Percentiles rank a stretch among this genome's conserved stretches.
Evolutionary conservation across 2,888 invertebrate genomes (phyloP).

Genomic region (Drosophila macrothrix): DNA sequence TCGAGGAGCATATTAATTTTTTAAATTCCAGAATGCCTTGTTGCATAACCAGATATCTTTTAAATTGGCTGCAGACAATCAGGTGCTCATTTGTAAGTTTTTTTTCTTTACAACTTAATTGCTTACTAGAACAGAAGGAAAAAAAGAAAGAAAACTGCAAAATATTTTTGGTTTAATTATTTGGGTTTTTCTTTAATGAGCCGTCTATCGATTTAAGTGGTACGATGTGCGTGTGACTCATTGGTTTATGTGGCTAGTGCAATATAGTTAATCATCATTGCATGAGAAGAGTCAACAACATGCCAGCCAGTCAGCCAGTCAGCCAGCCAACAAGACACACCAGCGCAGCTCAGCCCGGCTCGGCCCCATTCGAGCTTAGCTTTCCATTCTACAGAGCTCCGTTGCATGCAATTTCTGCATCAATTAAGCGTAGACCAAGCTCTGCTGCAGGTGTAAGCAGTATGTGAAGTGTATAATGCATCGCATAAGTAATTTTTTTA

Average conservation of each 20-base stretch:
- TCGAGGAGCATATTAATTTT: neutral
- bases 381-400: constrained; percentile 61
- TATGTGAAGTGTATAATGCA: constrained; percentile 27
- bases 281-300: constrained; percentile 71
- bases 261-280: constrained; percentile 74
- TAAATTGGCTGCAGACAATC: neutral
- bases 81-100: neutral
- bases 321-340: constrained; percentile 16
- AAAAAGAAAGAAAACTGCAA: constrained; percentile 33
- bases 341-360: neutral
- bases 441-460: constrained; percentile 31
- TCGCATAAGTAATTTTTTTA: constrained; percentile 75
- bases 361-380: constrained; percentile 54
- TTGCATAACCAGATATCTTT: neutral
- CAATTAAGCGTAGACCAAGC: constrained; percentile 72
- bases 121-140: constrained; percentile 30
- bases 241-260: constrained; percentile 45
- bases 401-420: constrained; percentile 76
- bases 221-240: constrained; percentile 62
- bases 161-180: constrained; percentile 28
- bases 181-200: constrained; percentile 41
- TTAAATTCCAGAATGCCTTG: neutral
- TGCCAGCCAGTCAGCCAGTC: constrained; percentile 42
- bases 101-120: constrained; percentile 19
- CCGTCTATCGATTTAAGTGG: constrained; percentile 55